phyloP scores from a whole-genome alignment of 1,140 invertebrate species.

The Drosophila takahashii region DNA sequence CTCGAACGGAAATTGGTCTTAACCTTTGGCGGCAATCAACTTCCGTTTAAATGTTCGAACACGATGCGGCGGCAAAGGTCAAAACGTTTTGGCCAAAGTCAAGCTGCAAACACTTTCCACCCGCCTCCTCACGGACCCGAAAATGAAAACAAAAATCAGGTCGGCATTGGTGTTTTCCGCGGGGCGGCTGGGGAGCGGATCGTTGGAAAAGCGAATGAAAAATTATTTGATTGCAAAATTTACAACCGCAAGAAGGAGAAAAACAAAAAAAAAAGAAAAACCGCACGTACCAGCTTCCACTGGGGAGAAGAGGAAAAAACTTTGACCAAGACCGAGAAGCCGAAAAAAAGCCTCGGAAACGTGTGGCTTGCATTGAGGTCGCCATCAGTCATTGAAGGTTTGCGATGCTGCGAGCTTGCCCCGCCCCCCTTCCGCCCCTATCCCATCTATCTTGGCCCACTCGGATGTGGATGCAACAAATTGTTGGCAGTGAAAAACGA shows the following conservation, averaged over 20 bases:
- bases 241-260: slow-evolving; percentile 66
- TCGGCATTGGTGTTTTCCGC: slow-evolving; percentile 56
- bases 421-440: slow-evolving; percentile 8
- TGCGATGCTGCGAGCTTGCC: slow-evolving; percentile 29
- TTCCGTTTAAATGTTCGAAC: slow-evolving; percentile 82
- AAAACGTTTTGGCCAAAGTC: slow-evolving; percentile 71
- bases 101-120: slow-evolving; percentile 67
- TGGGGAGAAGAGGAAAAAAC: slow-evolving; percentile 42
- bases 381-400: slow-evolving; percentile 78
- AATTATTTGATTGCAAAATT: slow-evolving; percentile 81
- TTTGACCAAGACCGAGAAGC: slow-evolving; percentile 82
- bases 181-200: slow-evolving; percentile 13
- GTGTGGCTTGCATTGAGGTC: slow-evolving; percentile 79
- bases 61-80: slow-evolving; percentile 75
- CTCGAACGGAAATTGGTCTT: slow-evolving; percentile 78
- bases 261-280: slow-evolving; percentile 41
- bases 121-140: slow-evolving; percentile 33
- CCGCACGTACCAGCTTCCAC: slow-evolving; percentile 64
- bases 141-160: slow-evolving; percentile 82
- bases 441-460: slow-evolving; percentile 5
- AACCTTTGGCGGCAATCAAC: slow-evolving; percentile 81
- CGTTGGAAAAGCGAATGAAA: slow-evolving; percentile 75
- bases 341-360: slow-evolving; percentile 73
- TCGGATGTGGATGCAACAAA: slow-evolving; percentile 72
- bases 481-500: slow-evolving; percentile 54